Conservation (phyloP, 2,113 vertebrate genomes). For the Genyomyrus donnyi region DNA sequence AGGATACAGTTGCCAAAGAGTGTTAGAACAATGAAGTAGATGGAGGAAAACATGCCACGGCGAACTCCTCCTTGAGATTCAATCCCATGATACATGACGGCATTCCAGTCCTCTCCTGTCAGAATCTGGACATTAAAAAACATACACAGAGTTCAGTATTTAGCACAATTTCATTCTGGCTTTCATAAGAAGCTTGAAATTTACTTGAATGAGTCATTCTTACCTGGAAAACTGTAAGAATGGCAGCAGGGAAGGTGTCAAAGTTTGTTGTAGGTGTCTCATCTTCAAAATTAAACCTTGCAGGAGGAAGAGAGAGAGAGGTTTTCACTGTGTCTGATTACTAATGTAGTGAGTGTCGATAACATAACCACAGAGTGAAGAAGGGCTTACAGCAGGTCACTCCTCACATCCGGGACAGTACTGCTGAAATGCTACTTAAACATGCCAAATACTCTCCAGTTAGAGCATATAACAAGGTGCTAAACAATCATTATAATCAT, state of each 20-base stretch:
- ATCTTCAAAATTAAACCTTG: slow-evolving; percentile 91
- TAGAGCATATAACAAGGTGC: background rate
- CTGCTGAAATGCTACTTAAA: background rate
- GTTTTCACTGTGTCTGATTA: background rate
- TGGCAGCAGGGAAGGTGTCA: slow-evolving; percentile 92
- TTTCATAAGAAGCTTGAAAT: background rate
- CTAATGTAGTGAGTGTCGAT: background rate
- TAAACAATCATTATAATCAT: background rate
- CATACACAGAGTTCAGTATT: background rate
- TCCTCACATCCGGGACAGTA: background rate
- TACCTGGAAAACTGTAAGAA: slow-evolving; percentile 97
- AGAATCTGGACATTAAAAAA: slow-evolving; percentile 67
- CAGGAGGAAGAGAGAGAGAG: slow-evolving; percentile 24
- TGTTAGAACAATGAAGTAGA: slow-evolving; percentile 91
- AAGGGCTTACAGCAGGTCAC: background rate
- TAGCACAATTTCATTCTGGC: background rate
- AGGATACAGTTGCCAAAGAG: slow-evolving; percentile 99
- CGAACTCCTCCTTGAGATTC: slow-evolving; percentile 85
- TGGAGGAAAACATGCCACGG: slow-evolving; percentile 87
- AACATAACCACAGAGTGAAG: background rate
- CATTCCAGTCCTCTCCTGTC: slow-evolving; percentile 94
- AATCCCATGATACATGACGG: slow-evolving; percentile 92
- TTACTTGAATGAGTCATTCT: slow-evolving; percentile 20
- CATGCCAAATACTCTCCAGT: background rate
- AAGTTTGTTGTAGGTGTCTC: slow-evolving; percentile 95